These are phyloP conservation scores for Diachasmimorpha longicaudata DNA, from an alignment of 1,140 invertebrate species.

Conservation along the genomic window DNA sequence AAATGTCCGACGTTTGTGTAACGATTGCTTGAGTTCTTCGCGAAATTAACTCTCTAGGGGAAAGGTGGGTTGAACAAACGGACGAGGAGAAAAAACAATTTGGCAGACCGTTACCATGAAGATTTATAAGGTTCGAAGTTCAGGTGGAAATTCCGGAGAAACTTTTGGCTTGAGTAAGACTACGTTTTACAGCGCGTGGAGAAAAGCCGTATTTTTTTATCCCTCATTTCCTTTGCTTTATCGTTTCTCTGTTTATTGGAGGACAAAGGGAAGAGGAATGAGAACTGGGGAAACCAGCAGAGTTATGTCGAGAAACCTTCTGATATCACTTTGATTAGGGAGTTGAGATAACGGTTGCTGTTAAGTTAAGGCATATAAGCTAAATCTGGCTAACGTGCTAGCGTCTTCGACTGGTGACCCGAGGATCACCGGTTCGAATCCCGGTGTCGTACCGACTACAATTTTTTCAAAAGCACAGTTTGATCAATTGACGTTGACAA, in stretches of 20 bases:
- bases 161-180: background rate
- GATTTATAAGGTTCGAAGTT: background rate
- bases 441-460: background rate
- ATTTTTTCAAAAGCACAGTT: slow-evolving; percentile 43
- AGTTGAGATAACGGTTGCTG: background rate
- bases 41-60: background rate
- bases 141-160: slow-evolving; percentile 5
- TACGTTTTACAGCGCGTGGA: background rate
- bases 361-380: too few species aligned
- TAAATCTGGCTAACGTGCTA: background rate
- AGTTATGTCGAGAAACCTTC: background rate
- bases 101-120: background rate
- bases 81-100: background rate
- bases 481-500: slow-evolving; percentile 47
- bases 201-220: background rate
- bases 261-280: background rate
- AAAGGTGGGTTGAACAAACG: background rate
- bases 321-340: background rate
- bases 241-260: background rate
- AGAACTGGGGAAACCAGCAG: slow-evolving; percentile 5
- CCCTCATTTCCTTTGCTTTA: background rate
- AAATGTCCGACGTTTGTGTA: background rate
- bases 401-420: background rate
- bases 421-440: background rate
- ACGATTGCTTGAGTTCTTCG: background rate